Evolutionary conservation across 2,797 vertebrate genomes (phyloP).

Genomic region (Acomys russatus): DNA sequence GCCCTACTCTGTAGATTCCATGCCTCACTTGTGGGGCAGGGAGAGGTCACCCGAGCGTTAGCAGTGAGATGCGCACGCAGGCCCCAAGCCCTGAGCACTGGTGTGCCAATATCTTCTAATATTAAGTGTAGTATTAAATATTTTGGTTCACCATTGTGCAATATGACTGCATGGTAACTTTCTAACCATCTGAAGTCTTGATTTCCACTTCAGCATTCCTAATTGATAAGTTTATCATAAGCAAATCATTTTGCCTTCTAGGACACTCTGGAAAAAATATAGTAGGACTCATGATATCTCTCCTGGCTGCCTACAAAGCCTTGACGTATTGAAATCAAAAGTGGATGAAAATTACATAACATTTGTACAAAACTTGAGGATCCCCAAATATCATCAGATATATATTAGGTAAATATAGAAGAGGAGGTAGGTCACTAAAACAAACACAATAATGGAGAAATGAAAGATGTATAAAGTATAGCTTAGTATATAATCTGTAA

Average conservation of each 20-base stretch:
- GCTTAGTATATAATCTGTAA: not conserved
- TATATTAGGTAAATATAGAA: not conserved
- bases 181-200: not conserved
- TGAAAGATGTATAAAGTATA: not conserved
- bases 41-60: too few relatives aligned
- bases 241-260: not conserved
- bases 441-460: not conserved
- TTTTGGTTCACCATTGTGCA: not conserved
- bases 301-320: not conserved
- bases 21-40: too few relatives aligned
- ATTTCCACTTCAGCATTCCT: not conserved
- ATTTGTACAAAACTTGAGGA: not conserved
- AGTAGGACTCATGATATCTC: not conserved
- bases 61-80: too few relatives aligned
- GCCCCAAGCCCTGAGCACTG: too few relatives aligned
- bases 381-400: slow-evolving; percentile 38
- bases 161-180: not conserved
- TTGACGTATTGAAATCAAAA: slow-evolving; percentile 1
- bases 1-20: too few relatives aligned
- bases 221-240: not conserved
- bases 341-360: not conserved
- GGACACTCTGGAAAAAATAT: not conserved
- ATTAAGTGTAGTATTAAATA: slow-evolving; percentile 2
- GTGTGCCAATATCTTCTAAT: not conserved
- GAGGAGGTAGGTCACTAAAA: not conserved